A percentile compares a stretch with the other conserved stretches of the same genome.
phyloP scores from a whole-genome alignment of 2,888 invertebrate species.

The Galerucella pusilla region DNA sequence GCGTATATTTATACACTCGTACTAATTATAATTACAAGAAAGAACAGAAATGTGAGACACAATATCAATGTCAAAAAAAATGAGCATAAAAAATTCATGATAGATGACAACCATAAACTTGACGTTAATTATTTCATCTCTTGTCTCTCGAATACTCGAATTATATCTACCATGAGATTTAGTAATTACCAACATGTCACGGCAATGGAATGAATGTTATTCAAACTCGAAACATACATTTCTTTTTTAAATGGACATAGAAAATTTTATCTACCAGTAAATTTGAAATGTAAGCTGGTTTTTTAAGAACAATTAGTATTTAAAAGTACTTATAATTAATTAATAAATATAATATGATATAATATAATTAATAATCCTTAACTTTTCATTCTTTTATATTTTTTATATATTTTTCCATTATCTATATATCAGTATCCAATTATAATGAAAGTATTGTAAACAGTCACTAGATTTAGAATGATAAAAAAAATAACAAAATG shows the following conservation, averaged over 20 bases:
- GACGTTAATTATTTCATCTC: constrained; percentile 25
- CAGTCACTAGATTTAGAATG: too few species aligned
- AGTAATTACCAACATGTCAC: constrained; percentile 12
- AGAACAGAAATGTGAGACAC: neutral
- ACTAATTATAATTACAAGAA: constrained; percentile 3
- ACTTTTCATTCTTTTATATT: too few species aligned
- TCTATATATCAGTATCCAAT: too few species aligned
- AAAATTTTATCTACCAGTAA: too few species aligned
- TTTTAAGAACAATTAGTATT: too few species aligned
- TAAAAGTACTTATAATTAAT: too few species aligned
- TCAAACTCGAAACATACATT: constrained; percentile 13
- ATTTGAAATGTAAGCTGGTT: too few species aligned
- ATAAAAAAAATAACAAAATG: too few species aligned
- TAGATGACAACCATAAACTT: constrained; percentile 16
- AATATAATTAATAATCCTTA: too few species aligned
- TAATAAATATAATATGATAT: too few species aligned
- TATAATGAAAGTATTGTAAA: too few species aligned
- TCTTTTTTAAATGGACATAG: constrained; percentile 1
- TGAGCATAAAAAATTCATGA: constrained; percentile 5
- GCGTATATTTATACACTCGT: neutral
- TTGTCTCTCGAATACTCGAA: constrained; percentile 7
- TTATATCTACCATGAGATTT: constrained; percentile 13
- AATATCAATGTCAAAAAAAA: constrained; percentile 6
- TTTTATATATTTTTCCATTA: too few species aligned
- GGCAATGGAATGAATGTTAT: constrained; percentile 12